A percentile compares a stretch with the other conserved stretches of the same genome.
Conservation (phyloP, 2,797 vertebrate species). For the Vultur gryphus region DNA sequence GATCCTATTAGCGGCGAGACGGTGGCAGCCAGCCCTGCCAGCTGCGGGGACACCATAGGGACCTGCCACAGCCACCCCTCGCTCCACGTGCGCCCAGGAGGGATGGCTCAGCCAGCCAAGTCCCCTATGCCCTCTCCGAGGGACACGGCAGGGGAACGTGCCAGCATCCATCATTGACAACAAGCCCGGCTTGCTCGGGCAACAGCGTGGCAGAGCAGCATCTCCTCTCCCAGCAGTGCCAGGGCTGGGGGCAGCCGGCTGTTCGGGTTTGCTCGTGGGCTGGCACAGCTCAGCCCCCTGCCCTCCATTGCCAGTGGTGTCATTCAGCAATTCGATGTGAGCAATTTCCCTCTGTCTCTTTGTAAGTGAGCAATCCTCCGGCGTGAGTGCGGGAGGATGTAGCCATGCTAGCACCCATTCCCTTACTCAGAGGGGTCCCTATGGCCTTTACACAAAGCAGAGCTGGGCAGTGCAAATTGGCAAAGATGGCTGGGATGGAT, state of each 20-base stretch:
- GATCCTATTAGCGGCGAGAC: neutral
- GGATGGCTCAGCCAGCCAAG: neutral
- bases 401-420: neutral
- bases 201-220: fast-evolving
- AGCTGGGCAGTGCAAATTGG: neutral
- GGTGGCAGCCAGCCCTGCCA: neutral
- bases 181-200: neutral
- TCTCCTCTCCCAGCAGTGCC: neutral
- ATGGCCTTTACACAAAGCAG: neutral
- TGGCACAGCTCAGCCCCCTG: neutral
- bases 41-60: neutral
- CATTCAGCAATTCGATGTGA: fast-evolving
- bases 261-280: fast-evolving
- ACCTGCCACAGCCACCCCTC: fast-evolving
- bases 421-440: neutral
- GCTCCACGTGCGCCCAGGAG: neutral
- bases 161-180: fast-evolving
- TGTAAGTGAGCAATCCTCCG: neutral
- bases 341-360: neutral
- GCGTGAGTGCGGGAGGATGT: fast-evolving
- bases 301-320: neutral
- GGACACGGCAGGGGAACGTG: neutral
- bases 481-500: neutral
- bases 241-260: fast-evolving
- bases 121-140: fast-evolving